Percentiles rank a stretch among this genome's conserved stretches.
Evolutionary conservation across 1,140 invertebrate species (phyloP).

Genomic region (Drosophila tani): DNA sequence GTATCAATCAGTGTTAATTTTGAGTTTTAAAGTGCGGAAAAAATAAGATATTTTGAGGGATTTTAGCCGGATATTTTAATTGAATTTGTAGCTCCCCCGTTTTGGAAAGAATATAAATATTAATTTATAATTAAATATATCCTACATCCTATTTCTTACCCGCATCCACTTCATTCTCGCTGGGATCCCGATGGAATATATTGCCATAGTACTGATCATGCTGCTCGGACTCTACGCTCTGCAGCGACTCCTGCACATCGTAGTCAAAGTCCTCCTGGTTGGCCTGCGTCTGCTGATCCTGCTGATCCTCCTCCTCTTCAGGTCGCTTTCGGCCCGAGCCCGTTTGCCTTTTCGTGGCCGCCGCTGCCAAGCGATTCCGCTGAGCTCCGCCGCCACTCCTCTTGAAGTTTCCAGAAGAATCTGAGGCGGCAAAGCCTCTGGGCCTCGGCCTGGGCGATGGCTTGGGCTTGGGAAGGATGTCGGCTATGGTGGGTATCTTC

Average conservation of each 20-base stretch:
- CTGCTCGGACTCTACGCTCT: conserved; percentile 89
- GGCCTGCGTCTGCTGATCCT: conserved; percentile 52
- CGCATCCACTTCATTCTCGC: conserved; percentile 81
- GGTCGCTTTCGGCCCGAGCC: conserved; percentile 12
- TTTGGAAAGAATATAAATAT: not conserved
- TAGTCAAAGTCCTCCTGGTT: conserved; percentile 74
- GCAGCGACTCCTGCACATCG: conserved; percentile 85
- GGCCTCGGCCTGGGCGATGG: conserved; percentile 59
- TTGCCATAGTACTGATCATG: conserved; percentile 85
- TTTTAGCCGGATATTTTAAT: conserved; percentile 7
- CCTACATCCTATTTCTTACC: conserved; percentile 19
- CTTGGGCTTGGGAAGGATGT: conserved; percentile 86
- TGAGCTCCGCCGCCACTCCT: conserved; percentile 59
- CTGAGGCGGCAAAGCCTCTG: conserved; percentile 61
- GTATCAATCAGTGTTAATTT: conserved; percentile 1
- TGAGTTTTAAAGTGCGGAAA: not conserved
- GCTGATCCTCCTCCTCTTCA: conserved; percentile 37
- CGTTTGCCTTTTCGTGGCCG: conserved; percentile 46
- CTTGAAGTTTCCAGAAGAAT: conserved; percentile 43
- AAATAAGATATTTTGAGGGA: not conserved
- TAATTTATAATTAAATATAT: not conserved
- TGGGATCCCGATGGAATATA: conserved; percentile 78
- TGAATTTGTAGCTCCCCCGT: not conserved
- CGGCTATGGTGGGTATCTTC: conserved; percentile 87
- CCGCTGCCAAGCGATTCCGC: conserved; percentile 61